Percentiles rank a stretch among this genome's conserved stretches.
Conservation (phyloP, 2,888 invertebrate species). For the Bedellia somnulentella region DNA sequence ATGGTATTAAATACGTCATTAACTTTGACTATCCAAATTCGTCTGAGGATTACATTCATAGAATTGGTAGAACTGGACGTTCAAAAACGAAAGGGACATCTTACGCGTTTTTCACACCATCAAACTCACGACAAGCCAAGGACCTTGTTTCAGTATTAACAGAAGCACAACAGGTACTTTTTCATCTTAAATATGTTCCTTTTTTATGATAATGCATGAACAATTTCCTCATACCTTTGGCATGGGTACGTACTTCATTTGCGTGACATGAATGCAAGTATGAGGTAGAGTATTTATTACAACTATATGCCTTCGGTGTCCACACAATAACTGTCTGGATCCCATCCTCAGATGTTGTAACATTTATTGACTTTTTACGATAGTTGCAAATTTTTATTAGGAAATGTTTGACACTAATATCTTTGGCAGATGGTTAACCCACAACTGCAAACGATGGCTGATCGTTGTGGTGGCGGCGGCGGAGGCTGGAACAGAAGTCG, state of each 20-base stretch:
- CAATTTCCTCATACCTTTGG: constrained; percentile 70
- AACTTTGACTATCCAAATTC: constrained; percentile 96
- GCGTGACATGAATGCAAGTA: constrained; percentile 76
- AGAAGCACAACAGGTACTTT: constrained; percentile 82
- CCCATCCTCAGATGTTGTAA: constrained; percentile 74
- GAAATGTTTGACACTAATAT: not conserved
- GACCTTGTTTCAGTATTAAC: constrained; percentile 85
- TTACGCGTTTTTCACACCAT: constrained; percentile 92
- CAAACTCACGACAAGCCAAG: constrained; percentile 84
- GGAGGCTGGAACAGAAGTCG: constrained; percentile 61
- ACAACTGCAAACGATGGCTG: constrained; percentile 79
- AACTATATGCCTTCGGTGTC: constrained; percentile 81
- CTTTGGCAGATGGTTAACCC: constrained; percentile 73
- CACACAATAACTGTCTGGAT: constrained; percentile 70
- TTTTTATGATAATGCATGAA: too few species aligned
- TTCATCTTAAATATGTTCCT: not conserved
- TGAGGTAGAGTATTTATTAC: constrained; percentile 64
- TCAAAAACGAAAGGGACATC: constrained; percentile 87
- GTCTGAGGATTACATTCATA: constrained; percentile 94
- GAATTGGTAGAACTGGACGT: constrained; percentile 92
- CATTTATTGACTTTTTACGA: too few species aligned
- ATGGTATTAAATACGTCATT: constrained; percentile 94
- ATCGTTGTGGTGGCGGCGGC: constrained; percentile 65
- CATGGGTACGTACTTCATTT: constrained; percentile 67
- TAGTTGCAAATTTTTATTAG: too few species aligned